Base-by-base conservation (phyloP, 2,113 vertebrate genomes). In the Otolemur garnettii region DNA sequence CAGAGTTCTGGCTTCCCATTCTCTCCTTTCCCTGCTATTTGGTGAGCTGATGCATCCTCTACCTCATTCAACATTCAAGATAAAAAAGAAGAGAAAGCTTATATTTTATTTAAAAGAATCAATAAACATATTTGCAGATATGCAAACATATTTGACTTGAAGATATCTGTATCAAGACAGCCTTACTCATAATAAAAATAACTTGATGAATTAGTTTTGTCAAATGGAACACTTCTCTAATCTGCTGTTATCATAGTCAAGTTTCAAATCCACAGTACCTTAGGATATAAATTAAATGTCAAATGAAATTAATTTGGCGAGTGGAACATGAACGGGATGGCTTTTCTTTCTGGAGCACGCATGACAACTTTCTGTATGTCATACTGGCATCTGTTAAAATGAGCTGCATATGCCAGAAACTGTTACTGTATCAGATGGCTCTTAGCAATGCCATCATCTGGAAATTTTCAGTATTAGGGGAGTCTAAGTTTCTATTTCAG, bases 271-370 rank as follows among this genome's bases (percentile, higher is more conserved):
- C 94, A 97, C 97, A 98, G 83, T 96, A 98, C 98, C 98, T 98
- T 91, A 98, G 98, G 98, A 98, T 98, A 98, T 97, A 98, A 98
- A 98, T 98, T 97, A 97, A 97, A 98, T 22, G 98, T 98, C 98
- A 98, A 97, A 97, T 97, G 97, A 98, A 98, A 98, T 99, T 98
- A 98, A 98, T 98, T 98, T 98, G 97, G 97, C 96, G 96, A 98
- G 97, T 96, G 96, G 98, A 98, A 98, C 91, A 82, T 35, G 96
- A 97, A 96, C 95, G 94, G 94, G 97, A 97, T 97, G 96, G 96
- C 96, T 98, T 97, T 98, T 94, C 97, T 98, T 98, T 94, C 97
- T 88, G 97, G 95, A 98, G 96, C 78, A 98, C 96, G 95, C 86
- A 98, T 98, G 98, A 98, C 98, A 98, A 97, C 98, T 98, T 97